These are phyloP conservation scores for Euura saliciscinereae DNA, from an alignment of 1,140 invertebrate species.

Conservation along the genomic window DNA sequence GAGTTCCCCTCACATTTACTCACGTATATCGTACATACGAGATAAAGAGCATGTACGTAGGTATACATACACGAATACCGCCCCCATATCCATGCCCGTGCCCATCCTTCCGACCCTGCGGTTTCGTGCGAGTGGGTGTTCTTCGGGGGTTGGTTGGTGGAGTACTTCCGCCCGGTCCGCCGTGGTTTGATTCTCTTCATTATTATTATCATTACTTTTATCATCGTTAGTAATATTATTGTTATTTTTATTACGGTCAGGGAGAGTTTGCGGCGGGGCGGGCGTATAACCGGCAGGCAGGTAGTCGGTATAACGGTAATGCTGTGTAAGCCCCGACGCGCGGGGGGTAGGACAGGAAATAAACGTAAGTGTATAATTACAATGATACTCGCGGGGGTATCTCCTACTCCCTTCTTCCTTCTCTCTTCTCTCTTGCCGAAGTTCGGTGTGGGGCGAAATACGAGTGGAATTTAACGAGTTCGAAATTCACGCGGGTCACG, in stretches of 20 bases:
- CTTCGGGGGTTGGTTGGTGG: conserved; percentile 9
- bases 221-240: neutral
- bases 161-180: conserved; percentile 40
- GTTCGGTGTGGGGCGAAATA: conserved; percentile 13
- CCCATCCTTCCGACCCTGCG: conserved; percentile 2
- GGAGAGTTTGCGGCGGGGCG: no score
- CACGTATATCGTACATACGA: neutral
- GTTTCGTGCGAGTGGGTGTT: conserved; percentile 1
- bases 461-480: conserved; percentile 48
- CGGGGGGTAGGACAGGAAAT: conserved; percentile 51
- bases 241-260: neutral
- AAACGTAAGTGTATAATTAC: conserved; percentile 62
- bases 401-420: conserved; percentile 20
- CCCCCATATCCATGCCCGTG: neutral
- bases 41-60: neutral
- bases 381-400: conserved; percentile 53
- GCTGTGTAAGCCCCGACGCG: neutral
- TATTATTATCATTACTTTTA: conserved; percentile 40
- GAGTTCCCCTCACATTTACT: neutral
- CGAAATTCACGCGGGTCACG: conserved; percentile 38
- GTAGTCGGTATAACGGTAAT: neutral
- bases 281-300: neutral
- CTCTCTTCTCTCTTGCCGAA: neutral
- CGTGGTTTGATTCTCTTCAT: conserved; percentile 57
- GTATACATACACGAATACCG: neutral